These are phyloP conservation scores for Limenitis camilla DNA, from an alignment of 2,888 invertebrate species.

Conservation along the genomic window DNA sequence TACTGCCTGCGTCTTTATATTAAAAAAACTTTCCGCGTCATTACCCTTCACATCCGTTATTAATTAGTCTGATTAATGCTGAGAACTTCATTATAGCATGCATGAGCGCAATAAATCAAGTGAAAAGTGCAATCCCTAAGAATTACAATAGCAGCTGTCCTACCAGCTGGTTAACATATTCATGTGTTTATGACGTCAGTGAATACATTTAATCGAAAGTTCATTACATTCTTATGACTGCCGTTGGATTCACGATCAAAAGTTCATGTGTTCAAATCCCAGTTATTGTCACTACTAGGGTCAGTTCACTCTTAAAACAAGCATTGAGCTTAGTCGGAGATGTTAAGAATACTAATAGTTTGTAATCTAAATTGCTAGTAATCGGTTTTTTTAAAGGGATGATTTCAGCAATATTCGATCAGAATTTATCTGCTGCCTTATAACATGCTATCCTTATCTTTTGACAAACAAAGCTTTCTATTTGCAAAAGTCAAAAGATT, in stretches of 20 bases:
- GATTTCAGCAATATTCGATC: too few relatives aligned
- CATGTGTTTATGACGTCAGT: constrained; percentile 42
- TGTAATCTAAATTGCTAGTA: too few relatives aligned
- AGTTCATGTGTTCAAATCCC: not conserved
- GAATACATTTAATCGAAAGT: constrained; percentile 12
- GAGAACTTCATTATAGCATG: not conserved
- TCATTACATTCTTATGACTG: not conserved
- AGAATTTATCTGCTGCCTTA: too few relatives aligned
- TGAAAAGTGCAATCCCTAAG: constrained; percentile 37
- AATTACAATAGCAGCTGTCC: constrained; percentile 59
- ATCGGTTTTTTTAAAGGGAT: too few relatives aligned
- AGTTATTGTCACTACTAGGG: too few relatives aligned
- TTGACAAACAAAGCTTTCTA: too few relatives aligned
- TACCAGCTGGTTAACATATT: constrained; percentile 53
- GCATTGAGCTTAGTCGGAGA: too few relatives aligned
- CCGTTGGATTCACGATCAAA: too few relatives aligned
- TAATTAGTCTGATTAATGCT: not conserved
- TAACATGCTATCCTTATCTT: too few relatives aligned
- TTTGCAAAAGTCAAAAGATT: not conserved
- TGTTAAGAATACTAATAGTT: too few relatives aligned
- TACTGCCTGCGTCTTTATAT: not conserved
- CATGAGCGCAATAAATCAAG: not conserved
- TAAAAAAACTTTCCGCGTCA: not conserved
- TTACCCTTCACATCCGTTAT: constrained; percentile 37
- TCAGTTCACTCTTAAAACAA: too few relatives aligned